Conservation (phyloP, 2,888 invertebrate species). For the Sepioteuthis lessoniana region DNA sequence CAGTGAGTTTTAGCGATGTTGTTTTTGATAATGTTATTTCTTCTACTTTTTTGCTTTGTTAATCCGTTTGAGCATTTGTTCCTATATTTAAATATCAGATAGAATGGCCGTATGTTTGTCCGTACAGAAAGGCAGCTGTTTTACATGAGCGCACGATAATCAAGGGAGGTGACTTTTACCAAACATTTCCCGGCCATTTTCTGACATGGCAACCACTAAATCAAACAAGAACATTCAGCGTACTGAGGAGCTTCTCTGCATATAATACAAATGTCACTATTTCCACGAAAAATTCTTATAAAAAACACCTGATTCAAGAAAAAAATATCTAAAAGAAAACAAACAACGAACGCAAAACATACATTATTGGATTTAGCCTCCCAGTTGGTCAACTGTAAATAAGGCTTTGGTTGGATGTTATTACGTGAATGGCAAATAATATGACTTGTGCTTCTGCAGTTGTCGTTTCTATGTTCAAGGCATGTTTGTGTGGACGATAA, state of each 20-base stretch:
- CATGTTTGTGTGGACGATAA: not conserved
- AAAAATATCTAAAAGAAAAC: not conserved
- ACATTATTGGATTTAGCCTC: not conserved
- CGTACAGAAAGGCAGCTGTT: not conserved
- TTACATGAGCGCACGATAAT: not conserved
- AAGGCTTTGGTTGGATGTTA: not conserved
- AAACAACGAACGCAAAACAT: not conserved
- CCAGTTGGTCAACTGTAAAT: slow-evolving; percentile 11
- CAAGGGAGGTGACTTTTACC: not conserved
- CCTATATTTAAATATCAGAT: not conserved
- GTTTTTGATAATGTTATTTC: too few relatives aligned
- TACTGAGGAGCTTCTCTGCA: not conserved
- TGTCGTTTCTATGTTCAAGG: not conserved
- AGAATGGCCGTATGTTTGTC: not conserved
- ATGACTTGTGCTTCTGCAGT: too few relatives aligned
- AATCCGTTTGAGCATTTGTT: not conserved
- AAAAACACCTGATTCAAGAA: not conserved
- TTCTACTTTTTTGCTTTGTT: not conserved
- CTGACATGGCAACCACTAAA: not conserved
- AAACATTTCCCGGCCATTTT: not conserved
- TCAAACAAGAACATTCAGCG: not conserved
- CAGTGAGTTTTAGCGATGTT: not conserved
- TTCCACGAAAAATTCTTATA: not conserved
- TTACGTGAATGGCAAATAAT: slow-evolving; percentile 5
- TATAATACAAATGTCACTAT: not conserved